Evolutionary conservation across 2,888 invertebrate species (phyloP).

Genomic region (Agrenia bidenticulata): DNA sequence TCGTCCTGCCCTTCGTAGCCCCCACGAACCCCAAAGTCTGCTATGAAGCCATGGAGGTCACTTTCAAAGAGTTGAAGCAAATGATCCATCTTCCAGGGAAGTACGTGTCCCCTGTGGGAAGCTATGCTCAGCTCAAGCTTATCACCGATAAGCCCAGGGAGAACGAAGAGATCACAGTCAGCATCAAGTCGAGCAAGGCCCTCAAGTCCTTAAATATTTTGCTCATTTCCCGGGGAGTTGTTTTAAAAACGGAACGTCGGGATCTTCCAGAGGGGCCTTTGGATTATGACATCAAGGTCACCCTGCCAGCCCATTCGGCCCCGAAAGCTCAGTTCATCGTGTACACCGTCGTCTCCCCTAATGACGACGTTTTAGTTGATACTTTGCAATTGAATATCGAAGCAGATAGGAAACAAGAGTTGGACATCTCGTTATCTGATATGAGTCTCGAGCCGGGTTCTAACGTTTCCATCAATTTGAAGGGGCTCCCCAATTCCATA

Average conservation of each 20-base stretch:
- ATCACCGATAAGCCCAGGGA: slow-evolving; percentile 55
- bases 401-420: slow-evolving; percentile 77
- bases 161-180: slow-evolving; percentile 69
- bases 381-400: slow-evolving; percentile 77
- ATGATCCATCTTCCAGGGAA: slow-evolving; percentile 30
- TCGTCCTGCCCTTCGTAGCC: slow-evolving; percentile 30
- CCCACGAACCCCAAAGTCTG: slow-evolving; percentile 33
- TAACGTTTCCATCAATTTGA: slow-evolving; percentile 72
- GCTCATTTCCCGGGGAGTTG: slow-evolving; percentile 79
- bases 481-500: slow-evolving; percentile 79
- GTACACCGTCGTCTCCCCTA: slow-evolving; percentile 65
- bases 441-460: slow-evolving; percentile 72
- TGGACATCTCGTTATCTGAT: slow-evolving; percentile 62
- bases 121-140: slow-evolving; percentile 31
- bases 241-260: slow-evolving; percentile 69
- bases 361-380: slow-evolving; percentile 77
- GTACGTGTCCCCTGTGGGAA: slow-evolving; percentile 9
- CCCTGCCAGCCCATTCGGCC: slow-evolving; percentile 69
- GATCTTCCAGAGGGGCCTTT: neutral
- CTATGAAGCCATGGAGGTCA: slow-evolving; percentile 15
- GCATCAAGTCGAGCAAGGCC: slow-evolving; percentile 71
- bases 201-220: slow-evolving; percentile 74
- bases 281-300: slow-evolving; percentile 16
- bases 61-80: slow-evolving; percentile 33
- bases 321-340: slow-evolving; percentile 78